These are phyloP conservation scores for Panthera leo DNA, from an alignment of 2,113 vertebrate species.

Conservation along the genomic window DNA sequence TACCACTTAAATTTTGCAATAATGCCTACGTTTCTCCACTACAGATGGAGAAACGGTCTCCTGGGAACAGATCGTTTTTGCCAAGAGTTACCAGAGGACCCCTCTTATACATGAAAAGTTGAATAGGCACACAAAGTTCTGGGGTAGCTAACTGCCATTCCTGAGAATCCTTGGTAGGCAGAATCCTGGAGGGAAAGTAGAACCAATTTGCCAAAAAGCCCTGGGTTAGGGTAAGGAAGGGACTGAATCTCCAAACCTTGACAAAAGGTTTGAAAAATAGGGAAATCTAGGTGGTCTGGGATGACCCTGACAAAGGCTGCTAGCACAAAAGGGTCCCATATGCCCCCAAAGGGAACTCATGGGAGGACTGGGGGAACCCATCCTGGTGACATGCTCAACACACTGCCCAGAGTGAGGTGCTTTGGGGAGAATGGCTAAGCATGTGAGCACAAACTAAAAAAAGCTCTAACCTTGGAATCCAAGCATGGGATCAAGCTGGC, in stretches of 20 bases:
- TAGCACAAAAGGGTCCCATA: background rate
- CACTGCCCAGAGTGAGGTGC: background rate
- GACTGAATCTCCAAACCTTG: background rate
- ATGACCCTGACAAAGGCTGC: background rate
- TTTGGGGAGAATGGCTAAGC: background rate
- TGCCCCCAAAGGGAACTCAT: background rate
- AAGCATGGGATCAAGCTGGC: background rate
- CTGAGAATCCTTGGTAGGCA: background rate
- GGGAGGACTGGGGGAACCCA: background rate
- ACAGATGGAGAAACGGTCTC: background rate
- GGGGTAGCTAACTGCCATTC: background rate
- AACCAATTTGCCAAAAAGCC: background rate
- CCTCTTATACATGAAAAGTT: background rate
- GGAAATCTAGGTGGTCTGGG: background rate
- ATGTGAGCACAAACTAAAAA: background rate
- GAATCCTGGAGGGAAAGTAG: background rate
- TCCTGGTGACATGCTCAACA: background rate
- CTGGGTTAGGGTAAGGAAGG: background rate
- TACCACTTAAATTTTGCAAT: background rate
- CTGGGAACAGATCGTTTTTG: background rate
- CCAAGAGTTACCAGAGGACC: background rate
- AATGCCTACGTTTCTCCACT: background rate
- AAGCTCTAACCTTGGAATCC: slow-evolving; percentile 21
- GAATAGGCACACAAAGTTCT: background rate
- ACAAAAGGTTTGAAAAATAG: background rate